Base-by-base conservation (phyloP, 2,888 invertebrate species). In the Leucoma salicis region DNA sequence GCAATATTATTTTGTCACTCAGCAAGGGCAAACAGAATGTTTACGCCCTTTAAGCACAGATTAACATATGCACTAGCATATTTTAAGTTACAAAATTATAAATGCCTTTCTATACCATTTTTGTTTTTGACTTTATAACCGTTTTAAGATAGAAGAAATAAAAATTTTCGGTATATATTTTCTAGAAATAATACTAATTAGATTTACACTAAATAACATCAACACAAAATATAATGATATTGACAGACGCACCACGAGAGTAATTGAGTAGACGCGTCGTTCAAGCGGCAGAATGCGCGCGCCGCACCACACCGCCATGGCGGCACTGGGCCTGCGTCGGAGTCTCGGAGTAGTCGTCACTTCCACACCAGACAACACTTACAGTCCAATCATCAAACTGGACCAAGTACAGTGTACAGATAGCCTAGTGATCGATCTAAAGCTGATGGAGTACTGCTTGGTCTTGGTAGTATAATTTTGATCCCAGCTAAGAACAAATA, bases 231-330 rank as follows among this genome's bases (percentile, higher is more conserved):
- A 31, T 41, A 45, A 34, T 42, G 39, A 33, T 46, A 50, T 39
- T 44, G 41, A 41, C 12, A 29, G 66, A 86, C 85, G 61, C 71
- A 89, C 88, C 88, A 89, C 89, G 33, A 88, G 67, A 14, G 84
- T 88, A 60, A 89, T 74, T 55, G 87, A 86, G 69, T 87, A 89
- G 48, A 89, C 86, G 56, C 89, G 79, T 46, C 89, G 75, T 58
- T 88, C 81, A 46, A 89, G 77, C 62, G 89, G 89, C 63, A 80
- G 70, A 41, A 89, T 78, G 70, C 88, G 88, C 74, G 88, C 89
- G 70, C 89, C 89, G 78, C 88, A 89, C 88, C 88, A 89, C 70
- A 89, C 89, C 71, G 89, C 85, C 89, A 88, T 88, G 57, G 81
- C 84, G 78, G 84, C 74, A 87, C 85, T 85, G 74, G 74, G 47